Evolutionary conservation across 2,888 invertebrate genomes (phyloP), one percentile per base, ranked within the genome.

Genomic region (Cosmorhoe ocellata): DNA sequence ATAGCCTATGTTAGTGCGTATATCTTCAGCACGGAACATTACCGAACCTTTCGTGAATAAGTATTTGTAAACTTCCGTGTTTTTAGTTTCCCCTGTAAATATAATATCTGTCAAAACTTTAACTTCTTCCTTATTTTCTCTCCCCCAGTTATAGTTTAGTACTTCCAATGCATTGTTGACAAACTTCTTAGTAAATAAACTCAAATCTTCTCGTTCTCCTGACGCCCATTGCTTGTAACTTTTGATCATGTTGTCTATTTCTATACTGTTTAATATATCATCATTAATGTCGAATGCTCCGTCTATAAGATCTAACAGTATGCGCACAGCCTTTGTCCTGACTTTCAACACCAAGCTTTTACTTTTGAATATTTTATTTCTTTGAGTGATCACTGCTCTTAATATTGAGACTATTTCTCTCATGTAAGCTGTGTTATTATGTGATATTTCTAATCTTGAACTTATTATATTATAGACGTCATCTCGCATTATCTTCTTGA

Each of bases 231-330:
- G 39, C 6, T 42, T 57, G 2, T 78, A 42, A 1, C 51, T 54
- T 9, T 60, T 55, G 2, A 64, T 47, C 0, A 58, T 45, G 1
- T 60, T 62, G 49, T 64, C 62, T 34, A 71, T 64, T 18, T 66
- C 65, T 22, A 72, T 58, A 0, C 42, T 26, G 1, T 71, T 40
- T 0, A 71, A 1, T 1, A 68, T 64, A 6, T 67, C 59, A 0
- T 60, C 67, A 3, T 63, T 57, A 0, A 30, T 7, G 30, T 52
- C 47, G 37, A 77, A 69, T 0, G 75, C 61, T 61, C 66, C 69
- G 31, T 81, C 74, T 7, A 81, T 51, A 1, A 82, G 67, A 48
- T 79, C 77, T 5, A 79, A 11, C 3, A 81, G 47, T 26, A 79
- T 66, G 6, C 67, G 57, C 0, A 61, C 36, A 13, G 77, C 76